Percentiles rank a stretch among this genome's conserved stretches.
Evolutionary conservation across 2,888 invertebrate genomes (phyloP).

Genomic region (Melitaea athalia): DNA sequence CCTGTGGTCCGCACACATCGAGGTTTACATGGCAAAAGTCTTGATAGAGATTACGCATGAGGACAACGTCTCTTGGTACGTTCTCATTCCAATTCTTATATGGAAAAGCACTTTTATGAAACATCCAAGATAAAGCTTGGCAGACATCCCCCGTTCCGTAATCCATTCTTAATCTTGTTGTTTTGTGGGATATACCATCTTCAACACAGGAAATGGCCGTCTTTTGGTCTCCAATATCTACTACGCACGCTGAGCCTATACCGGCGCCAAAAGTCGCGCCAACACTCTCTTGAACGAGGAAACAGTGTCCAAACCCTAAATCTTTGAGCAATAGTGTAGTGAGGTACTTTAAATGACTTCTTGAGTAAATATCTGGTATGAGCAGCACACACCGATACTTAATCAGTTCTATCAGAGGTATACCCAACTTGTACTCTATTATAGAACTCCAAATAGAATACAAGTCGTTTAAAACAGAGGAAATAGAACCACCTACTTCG

Average conservation of each 20-base stretch:
- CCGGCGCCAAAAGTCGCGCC: conserved; percentile 79
- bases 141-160: conserved; percentile 97
- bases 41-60: conserved; percentile 93
- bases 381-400: conserved; percentile 93
- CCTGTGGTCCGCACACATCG: conserved; percentile 93
- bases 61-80: conserved; percentile 88
- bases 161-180: conserved; percentile 91
- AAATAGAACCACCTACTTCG: conserved; percentile 92
- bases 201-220: conserved; percentile 98
- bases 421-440: conserved; percentile 88
- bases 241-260: conserved; percentile 91
- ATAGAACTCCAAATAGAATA: conserved; percentile 94
- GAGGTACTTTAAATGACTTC: conserved; percentile 92
- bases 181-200: conserved; percentile 95
- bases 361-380: conserved; percentile 94
- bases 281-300: conserved; percentile 88
- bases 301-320: conserved; percentile 93
- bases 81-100: conserved; percentile 90
- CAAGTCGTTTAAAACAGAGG: conserved; percentile 91
- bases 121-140: conserved; percentile 92
- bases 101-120: conserved; percentile 95
- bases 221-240: conserved; percentile 97
- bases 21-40: conserved; percentile 95
- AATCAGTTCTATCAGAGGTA: conserved; percentile 86
- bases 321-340: conserved; percentile 90